Percentiles rank a stretch among this genome's conserved stretches.
Evolutionary conservation across 92 coral and sea anemone genomes (phyloP).

Genomic region (Porites evermanni): DNA sequence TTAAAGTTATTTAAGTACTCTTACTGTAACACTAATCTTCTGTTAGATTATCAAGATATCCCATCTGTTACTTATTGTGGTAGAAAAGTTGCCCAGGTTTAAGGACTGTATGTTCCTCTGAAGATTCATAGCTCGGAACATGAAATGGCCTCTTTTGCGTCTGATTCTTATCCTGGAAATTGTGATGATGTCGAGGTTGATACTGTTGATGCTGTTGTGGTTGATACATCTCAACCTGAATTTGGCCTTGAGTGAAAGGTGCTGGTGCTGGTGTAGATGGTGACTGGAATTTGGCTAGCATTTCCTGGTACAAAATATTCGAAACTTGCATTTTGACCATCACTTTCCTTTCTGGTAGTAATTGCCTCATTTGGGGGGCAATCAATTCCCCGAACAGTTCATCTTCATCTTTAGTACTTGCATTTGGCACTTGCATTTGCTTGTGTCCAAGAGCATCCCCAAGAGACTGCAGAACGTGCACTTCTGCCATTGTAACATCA

Average conservation of each 20-base stretch:
- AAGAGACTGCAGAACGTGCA: conserved; percentile 42
- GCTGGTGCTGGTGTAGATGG: conserved; percentile 27
- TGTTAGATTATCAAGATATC: conserved; percentile 13
- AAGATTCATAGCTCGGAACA: conserved; percentile 21
- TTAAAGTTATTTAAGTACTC: conserved; percentile 10
- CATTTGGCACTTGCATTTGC: neutral
- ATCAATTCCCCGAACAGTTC: conserved; percentile 59
- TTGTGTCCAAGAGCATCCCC: conserved; percentile 33
- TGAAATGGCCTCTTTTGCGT: conserved; percentile 33
- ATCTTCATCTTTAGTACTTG: conserved; percentile 49
- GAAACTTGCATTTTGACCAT: conserved; percentile 65
- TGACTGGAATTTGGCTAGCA: conserved; percentile 32
- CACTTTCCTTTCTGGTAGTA: conserved; percentile 50
- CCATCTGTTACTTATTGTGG: conserved; percentile 22
- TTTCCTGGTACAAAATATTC: conserved; percentile 64
- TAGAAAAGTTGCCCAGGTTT: conserved; percentile 60
- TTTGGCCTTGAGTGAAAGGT: neutral
- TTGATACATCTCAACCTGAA: conserved; percentile 8
- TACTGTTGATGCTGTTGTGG: conserved; percentile 24
- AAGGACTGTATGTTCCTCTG: conserved; percentile 20
- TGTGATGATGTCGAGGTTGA: neutral
- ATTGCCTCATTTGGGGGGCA: conserved; percentile 58
- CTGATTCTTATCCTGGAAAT: conserved; percentile 42
- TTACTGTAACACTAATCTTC: neutral
- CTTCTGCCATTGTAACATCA: conserved; percentile 37